Base-by-base conservation (phyloP, 2,797 vertebrate species). In the Alosa sapidissima region DNA sequence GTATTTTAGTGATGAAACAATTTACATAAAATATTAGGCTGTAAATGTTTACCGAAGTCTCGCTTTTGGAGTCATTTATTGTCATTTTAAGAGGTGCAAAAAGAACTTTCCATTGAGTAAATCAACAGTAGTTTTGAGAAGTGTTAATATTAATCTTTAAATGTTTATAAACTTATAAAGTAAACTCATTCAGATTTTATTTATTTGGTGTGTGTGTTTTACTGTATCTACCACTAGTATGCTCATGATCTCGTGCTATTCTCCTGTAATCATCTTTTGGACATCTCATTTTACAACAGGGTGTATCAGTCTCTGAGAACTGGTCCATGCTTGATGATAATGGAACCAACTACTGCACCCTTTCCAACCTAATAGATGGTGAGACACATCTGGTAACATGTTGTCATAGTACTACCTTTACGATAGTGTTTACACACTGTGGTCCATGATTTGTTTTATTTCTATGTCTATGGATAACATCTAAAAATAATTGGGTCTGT, bases 301-400 rank as follows among this genome's bases (percentile, higher is more conserved):
- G 72, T 9, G 72, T 49, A 68, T 81, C 84, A 36, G 21, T 87
- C 16, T 88, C 86, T 48, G 86, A 86, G 82, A 33, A 84, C n/a
- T 88, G 86, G 88, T 81, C 41, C 55, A 81, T 11, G 48, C 81
- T 85, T 52, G 58, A 52, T 19, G 83, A 88, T 84, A 89, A 88
- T 1, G 85, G 86, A 36, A 89, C 85, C 41, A 91, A 88, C 81
- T 92, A 92, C 60, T 92, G 91, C 82, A 91, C 87, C 68, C 88
- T 87, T 13, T 87, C 28, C 81, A 89, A 90, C 87, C 19, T 58
- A 2, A 11, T 83, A 13, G 60, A 87, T 49, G 91, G 91, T 86
- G 10, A 65, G 82, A 58, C 55, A 58, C 55, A 6, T 0, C 6
- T 21, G 3, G 2, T 55, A 55, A 58, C 55, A 58, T n/a, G 52